Evolutionary conservation across 2,113 vertebrate genomes (phyloP), one percentile per base, ranked within the genome.

Genomic region (Catharus bicknelli): DNA sequence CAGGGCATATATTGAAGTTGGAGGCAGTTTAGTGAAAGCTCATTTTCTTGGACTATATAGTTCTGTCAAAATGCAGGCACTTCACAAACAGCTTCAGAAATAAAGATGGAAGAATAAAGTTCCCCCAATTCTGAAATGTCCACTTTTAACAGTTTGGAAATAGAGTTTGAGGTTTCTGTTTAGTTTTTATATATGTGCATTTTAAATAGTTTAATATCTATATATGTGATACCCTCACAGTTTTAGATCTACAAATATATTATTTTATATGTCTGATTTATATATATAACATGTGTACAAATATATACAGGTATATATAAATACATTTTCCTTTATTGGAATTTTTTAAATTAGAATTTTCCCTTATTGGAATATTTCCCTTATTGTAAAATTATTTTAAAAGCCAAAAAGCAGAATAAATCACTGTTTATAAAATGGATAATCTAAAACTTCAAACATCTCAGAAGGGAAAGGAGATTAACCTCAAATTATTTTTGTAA

Each of bases 11-110:
- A 93, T 83, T 94, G 94, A 92, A 89, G 66, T 58, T 93, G 76
- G 78, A 91, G 72, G 67, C 70, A 76, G 87, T 88, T 93, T 66
- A 88, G 68, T 76, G 90, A 91, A 95, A 95, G 63, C 55, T 95
- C 63, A 90, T 94, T 95, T 94, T 93, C 79, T 79, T 80, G 88
- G 75, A 45, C 79, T 90, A 43, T 25, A 73, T 25, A 47, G 59
- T 54, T 90, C 90, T 83, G 51, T 83, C 67, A 91, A 93, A 93
- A 90, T 51, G 43, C 55, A 90, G 54, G 63, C 0, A 0, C 75
- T 86, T 82, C 63, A 69, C 75, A 69, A 94, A 83, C 38, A 70
- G 51, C 67, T 88, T 83, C 75, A 83, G 75, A 93, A 83, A 45
- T 45, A 84, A 87, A 81, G 74, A 42, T 1, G 61, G 74, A 84